phyloP scores from a whole-genome alignment of 2,113 vertebrate species.

The Lanius ludovicianus region DNA sequence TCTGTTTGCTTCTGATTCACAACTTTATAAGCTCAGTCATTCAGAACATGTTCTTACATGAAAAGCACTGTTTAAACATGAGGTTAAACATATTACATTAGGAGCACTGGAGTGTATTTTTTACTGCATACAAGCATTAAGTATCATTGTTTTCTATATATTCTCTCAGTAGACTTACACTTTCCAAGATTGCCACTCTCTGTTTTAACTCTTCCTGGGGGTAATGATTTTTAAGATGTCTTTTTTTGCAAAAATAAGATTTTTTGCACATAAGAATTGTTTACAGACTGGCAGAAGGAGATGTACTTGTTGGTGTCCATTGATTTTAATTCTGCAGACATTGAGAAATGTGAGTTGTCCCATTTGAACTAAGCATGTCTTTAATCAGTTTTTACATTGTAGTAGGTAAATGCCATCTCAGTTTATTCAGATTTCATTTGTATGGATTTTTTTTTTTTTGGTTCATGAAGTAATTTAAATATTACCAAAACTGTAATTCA shows the following conservation, averaged over 20 bases:
- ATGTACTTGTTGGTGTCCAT: background rate
- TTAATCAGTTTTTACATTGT: background rate
- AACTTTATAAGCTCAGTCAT: background rate
- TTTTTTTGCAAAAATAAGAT: background rate
- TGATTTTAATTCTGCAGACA: background rate
- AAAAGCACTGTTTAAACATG: background rate
- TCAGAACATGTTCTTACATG: background rate
- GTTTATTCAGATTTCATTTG: background rate
- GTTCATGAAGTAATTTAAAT: background rate
- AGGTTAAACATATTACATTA: background rate
- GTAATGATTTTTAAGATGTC: background rate
- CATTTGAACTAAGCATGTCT: background rate
- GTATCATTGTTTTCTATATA: background rate
- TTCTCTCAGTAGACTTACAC: background rate
- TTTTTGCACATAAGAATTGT: background rate
- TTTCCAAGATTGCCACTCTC: background rate
- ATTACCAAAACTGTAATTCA: background rate
- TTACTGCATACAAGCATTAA: background rate
- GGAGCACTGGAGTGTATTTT: background rate
- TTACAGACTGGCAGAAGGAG: background rate
- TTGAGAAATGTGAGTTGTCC: background rate
- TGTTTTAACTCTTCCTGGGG: background rate
- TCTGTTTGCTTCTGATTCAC: background rate
- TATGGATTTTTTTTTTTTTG: background rate
- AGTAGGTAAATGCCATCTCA: background rate